These are phyloP conservation scores for Prunella fulvescens DNA, from an alignment of 2,113 vertebrate species.

Conservation along the genomic window DNA sequence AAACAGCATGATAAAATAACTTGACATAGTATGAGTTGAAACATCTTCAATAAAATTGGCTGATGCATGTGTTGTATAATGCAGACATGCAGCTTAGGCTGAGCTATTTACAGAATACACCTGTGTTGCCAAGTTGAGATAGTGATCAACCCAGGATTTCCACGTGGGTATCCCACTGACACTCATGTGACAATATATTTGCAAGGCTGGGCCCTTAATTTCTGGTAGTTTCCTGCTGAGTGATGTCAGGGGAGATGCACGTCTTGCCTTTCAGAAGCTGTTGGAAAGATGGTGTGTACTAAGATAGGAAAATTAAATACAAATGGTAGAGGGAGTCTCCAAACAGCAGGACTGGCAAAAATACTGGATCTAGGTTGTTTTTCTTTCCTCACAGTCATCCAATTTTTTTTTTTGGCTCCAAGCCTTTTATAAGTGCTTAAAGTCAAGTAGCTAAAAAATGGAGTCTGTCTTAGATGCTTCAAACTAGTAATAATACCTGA, in stretches of 20 bases:
- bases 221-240: background rate
- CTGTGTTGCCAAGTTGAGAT: background rate
- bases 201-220: background rate
- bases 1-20: slow-evolving; percentile 45
- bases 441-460: slow-evolving; percentile 41
- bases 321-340: slow-evolving; percentile 55
- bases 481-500: background rate
- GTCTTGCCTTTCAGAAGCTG: slow-evolving; percentile 42
- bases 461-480: background rate
- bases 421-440: background rate
- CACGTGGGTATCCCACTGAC: background rate
- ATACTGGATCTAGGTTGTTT: slow-evolving; percentile 41
- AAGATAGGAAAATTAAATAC: slow-evolving; percentile 60
- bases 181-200: slow-evolving; percentile 12
- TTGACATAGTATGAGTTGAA: background rate
- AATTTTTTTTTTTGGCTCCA: slow-evolving; percentile 14
- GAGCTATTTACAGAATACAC: slow-evolving; percentile 2
- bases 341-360: slow-evolving; percentile 59
- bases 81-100: background rate
- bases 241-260: slow-evolving; percentile 7
- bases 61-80: background rate
- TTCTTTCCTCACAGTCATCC: slow-evolving; percentile 57
- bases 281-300: slow-evolving; percentile 36
- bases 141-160: background rate
- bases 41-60: background rate